Conservation (phyloP, 2,888 invertebrate species). For the Drosophila differens region DNA sequence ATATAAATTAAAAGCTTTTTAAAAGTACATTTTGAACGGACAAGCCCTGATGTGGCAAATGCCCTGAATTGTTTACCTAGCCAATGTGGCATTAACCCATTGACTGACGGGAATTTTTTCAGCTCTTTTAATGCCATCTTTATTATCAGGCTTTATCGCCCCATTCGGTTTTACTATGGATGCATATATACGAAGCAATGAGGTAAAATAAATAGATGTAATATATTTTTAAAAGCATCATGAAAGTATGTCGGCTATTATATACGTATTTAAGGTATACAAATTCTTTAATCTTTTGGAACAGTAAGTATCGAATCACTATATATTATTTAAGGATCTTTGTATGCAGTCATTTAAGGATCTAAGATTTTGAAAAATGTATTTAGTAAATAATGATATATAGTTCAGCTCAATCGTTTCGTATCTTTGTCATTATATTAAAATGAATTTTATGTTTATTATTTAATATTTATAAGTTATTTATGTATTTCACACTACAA, state of each 20-base stretch:
- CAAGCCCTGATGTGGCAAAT: conserved; percentile 15
- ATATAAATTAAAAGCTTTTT: conserved; percentile 70
- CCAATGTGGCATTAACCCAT: conserved; percentile 43
- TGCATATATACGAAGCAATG: background rate
- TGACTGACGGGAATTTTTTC: background rate
- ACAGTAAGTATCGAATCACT: background rate
- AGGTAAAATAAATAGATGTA: background rate
- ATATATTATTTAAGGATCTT: background rate
- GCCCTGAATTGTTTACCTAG: conserved; percentile 21
- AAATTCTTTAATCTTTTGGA: background rate
- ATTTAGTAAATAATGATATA: background rate
- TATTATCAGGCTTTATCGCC: background rate
- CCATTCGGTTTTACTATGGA: background rate
- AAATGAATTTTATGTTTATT: background rate
- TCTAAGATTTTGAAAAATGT: background rate
- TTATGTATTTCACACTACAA: background rate
- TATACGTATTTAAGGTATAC: background rate
- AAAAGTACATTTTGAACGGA: conserved; percentile 27
- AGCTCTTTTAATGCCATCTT: background rate
- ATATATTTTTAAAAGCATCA: background rate
- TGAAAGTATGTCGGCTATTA: background rate
- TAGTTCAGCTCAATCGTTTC: background rate
- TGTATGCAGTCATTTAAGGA: background rate
- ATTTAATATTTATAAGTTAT: too few species aligned
- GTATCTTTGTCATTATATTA: background rate